These are phyloP conservation scores for Hipposideros armiger DNA, from an alignment of 2,113 vertebrate species.

Conservation along the genomic window DNA sequence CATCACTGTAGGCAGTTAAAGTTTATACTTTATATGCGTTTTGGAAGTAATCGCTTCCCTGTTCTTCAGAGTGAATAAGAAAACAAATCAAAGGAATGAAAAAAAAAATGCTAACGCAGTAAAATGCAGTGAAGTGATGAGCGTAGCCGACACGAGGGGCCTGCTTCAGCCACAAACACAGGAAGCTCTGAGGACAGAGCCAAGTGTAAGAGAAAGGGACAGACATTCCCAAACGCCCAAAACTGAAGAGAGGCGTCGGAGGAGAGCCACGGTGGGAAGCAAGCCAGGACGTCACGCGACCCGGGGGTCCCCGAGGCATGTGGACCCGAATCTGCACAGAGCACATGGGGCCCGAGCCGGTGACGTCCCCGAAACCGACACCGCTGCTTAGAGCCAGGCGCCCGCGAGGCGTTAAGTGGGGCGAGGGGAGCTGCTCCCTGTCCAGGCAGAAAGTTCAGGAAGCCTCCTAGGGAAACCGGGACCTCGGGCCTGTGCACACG, in stretches of 20 bases:
- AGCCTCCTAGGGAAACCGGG: not conserved
- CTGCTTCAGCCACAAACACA: accelerated
- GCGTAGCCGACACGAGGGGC: accelerated
- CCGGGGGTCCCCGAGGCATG: accelerated
- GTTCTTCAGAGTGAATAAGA: too few species aligned
- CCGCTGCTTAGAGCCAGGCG: not conserved
- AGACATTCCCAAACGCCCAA: not conserved
- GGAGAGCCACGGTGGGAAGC: not conserved
- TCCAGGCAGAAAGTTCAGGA: too few species aligned
- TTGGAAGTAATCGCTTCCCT: not conserved
- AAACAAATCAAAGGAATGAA: not conserved
- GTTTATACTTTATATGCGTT: accelerated
- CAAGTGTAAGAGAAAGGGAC: not conserved
- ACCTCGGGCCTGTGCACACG: too few species aligned
- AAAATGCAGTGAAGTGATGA: accelerated
- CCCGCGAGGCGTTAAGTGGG: accelerated
- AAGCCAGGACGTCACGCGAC: not conserved
- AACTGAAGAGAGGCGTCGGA: not conserved
- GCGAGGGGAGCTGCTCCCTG: accelerated
- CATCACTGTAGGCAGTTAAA: accelerated
- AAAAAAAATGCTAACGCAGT: accelerated
- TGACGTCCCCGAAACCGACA: accelerated
- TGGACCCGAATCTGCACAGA: not conserved
- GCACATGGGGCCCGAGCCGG: accelerated
- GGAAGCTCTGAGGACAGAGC: not conserved